A percentile compares a stretch with the other conserved stretches of the same genome.
Evolutionary conservation across 2,113 vertebrate genomes (phyloP).

Genomic region (Synodontis membranacea): DNA sequence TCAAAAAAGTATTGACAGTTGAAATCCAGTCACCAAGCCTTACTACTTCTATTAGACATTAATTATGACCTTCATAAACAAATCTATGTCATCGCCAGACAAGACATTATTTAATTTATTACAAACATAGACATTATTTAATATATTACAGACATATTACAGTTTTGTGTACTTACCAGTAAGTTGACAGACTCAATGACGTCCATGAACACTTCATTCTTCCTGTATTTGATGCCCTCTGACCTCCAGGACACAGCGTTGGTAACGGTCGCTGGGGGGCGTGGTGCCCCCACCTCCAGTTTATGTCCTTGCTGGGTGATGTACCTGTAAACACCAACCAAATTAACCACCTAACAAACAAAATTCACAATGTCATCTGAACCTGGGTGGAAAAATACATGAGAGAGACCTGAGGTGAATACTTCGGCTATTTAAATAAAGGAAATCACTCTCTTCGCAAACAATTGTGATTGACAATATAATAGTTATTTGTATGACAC

Average conservation of each 20-base stretch:
- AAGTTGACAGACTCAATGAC: slow-evolving; percentile 81
- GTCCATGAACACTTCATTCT: slow-evolving; percentile 83
- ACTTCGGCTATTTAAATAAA: neutral
- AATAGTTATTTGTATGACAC: neutral
- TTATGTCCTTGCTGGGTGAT: slow-evolving; percentile 81
- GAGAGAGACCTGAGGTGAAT: neutral
- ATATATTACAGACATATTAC: neutral
- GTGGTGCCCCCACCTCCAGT: slow-evolving; percentile 75
- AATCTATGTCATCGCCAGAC: neutral
- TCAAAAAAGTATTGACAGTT: too few relatives aligned
- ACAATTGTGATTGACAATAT: neutral
- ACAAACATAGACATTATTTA: slow-evolving; percentile 1
- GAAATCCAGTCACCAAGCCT: neutral
- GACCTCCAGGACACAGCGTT: slow-evolving; percentile 82
- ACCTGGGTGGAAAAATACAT: neutral
- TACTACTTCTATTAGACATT: neutral
- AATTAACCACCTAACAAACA: neutral
- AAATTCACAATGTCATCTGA: neutral
- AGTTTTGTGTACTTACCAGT: slow-evolving; percentile 66
- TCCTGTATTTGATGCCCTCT: slow-evolving; percentile 82
- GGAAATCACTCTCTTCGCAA: neutral
- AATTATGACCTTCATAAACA: neutral
- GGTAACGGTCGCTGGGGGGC: slow-evolving; percentile 79
- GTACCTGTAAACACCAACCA: slow-evolving; percentile 65
- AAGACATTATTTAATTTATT: neutral